Evolutionary conservation across 1,140 invertebrate species (phyloP).

Genomic region (Caerostris extrusa): DNA sequence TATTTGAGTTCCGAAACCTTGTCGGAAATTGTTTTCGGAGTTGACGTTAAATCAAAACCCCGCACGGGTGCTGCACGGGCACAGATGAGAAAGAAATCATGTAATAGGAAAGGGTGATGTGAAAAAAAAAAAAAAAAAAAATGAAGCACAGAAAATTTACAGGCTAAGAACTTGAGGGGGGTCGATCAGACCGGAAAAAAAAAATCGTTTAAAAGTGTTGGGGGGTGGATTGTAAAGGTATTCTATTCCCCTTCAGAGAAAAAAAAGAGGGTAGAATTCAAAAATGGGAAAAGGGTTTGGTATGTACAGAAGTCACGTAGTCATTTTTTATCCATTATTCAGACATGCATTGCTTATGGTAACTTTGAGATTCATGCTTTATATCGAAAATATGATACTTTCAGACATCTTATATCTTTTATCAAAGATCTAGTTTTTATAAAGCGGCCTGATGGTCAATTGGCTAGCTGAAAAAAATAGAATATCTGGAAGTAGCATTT

Average conservation of each 20-base stretch:
- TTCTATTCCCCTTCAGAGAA: conserved; percentile 1
- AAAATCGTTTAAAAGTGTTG: conserved; percentile 17
- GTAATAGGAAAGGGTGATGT: neutral
- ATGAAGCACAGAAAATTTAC: neutral
- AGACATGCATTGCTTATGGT: neutral
- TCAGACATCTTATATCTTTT: too few relatives aligned
- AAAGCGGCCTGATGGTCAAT: too few relatives aligned
- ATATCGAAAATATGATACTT: neutral
- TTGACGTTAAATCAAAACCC: conserved; percentile 38
- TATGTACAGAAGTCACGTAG: neutral
- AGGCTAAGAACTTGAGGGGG: neutral
- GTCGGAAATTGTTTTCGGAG: conserved; percentile 35
- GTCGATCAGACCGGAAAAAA: neutral
- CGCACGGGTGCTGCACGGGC: neutral
- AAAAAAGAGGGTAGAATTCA: neutral
- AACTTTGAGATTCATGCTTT: neutral
- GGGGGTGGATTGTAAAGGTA: neutral
- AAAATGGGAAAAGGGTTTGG: conserved; percentile 8
- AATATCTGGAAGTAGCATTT: too few relatives aligned
- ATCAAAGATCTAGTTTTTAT: too few relatives aligned
- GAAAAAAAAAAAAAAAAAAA: conserved; percentile 10
- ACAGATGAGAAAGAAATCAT: conserved; percentile 36
- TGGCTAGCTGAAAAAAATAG: too few relatives aligned
- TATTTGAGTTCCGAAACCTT: conserved; percentile 48
- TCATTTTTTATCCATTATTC: conserved; percentile 13